Base-by-base conservation (phyloP, 1,140 invertebrate species). In the Drosophila sucinea region DNA sequence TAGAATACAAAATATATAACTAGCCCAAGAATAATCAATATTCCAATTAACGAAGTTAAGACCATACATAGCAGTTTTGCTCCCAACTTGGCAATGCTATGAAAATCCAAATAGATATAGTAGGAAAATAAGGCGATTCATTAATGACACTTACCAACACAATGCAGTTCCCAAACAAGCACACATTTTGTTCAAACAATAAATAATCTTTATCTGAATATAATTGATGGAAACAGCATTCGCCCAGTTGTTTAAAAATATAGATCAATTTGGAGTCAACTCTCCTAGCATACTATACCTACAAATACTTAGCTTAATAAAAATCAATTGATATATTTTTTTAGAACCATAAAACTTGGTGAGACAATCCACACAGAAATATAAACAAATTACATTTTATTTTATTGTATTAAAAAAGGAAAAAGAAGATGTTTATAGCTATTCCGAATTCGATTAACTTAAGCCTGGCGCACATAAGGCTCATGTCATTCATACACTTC, bases 301-400 rank as follows among this genome's bases (percentile, higher is more conserved):
- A 47, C n/a, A 44, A 17, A 17, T 17, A 17, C 17, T 17, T 44
- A 5, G 41, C 44, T 7, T 4, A 7, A 27, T 51, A 51, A 51
- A 51, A 51, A 51, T 51, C 44, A 51, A 51, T 51, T 51, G 44
- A 27, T 51, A 27, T 51, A 51, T 51, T n/a, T 41, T 6, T 27
- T 27, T 44, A 3, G 2, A 32, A 47, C 40, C 44, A 79, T 80
- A 60, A 80, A 51, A 51, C 23, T 27, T 23, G 7, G 23, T 51
- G 44, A 51, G 44, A 51, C 44, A 51, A 51, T 10, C 2, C 8
- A 23, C 44, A 51, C 23, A 51, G 10, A 41, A 70, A 67, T 79
- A 86, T 85, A 85, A 56, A 65, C 70, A 85, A 86, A 86, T 86
- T 76, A 87, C 87, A 87, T 82, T 81, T 84, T 84, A 73, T 84